A percentile compares a stretch with the other conserved stretches of the same genome.
Evolutionary conservation across 2,113 vertebrate species (phyloP).

Genomic region (Oncorhynchus kisutch): DNA sequence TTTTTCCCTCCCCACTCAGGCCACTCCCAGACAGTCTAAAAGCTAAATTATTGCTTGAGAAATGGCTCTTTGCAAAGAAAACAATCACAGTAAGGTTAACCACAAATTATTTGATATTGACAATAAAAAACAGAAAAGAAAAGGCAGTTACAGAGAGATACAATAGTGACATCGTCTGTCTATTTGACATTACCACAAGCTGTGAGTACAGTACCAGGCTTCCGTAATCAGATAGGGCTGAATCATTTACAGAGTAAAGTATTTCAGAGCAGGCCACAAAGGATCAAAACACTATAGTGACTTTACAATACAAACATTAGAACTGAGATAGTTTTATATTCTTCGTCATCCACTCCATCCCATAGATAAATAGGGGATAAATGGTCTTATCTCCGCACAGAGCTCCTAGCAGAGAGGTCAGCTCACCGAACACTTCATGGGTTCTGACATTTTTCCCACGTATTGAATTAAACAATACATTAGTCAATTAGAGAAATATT

Average conservation of each 20-base stretch:
- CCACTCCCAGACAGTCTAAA: too few species aligned
- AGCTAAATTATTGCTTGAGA: too few species aligned
- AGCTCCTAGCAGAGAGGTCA: too few species aligned
- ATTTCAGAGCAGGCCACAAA: too few species aligned
- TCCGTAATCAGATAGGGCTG: too few species aligned
- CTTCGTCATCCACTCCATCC: background rate
- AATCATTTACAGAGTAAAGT: too few species aligned
- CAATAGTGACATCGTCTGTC: conserved; percentile 48
- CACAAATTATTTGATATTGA: too few species aligned
- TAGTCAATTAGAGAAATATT: too few species aligned
- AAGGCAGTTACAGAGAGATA: background rate
- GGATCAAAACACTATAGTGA: background rate
- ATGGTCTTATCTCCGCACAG: conserved; percentile 28
- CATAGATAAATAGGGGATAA: background rate
- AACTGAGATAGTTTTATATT: background rate
- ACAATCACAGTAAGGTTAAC: too few species aligned
- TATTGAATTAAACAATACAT: background rate
- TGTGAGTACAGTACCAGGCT: background rate
- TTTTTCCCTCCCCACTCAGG: too few species aligned
- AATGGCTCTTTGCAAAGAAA: too few species aligned
- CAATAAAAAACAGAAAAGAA: background rate
- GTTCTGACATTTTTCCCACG: conserved; percentile 37
- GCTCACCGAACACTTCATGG: conserved; percentile 46
- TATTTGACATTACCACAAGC: conserved; percentile 1
- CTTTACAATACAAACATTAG: background rate